Percentiles rank a stretch among this genome's conserved stretches.
These are phyloP conservation scores for Cinclus cinclus DNA, from an alignment of 2,113 vertebrate species.

Conservation along the genomic window DNA sequence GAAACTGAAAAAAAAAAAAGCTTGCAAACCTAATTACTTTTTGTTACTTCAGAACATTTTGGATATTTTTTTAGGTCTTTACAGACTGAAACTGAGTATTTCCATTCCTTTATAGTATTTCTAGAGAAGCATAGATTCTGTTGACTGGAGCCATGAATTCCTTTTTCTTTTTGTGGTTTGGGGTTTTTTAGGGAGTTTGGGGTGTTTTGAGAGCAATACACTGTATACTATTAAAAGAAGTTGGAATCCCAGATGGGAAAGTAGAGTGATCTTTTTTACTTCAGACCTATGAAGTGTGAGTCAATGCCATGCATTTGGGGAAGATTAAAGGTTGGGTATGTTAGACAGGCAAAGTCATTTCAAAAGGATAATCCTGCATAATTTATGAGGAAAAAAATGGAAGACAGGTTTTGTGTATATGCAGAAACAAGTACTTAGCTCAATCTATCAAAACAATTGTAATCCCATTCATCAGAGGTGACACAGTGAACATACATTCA, in stretches of 20 bases:
- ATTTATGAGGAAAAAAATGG: not conserved
- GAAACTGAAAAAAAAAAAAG: not conserved
- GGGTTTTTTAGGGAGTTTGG: rapidly evolving
- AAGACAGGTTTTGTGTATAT: not conserved
- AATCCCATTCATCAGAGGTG: slow-evolving; percentile 12
- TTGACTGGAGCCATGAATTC: not conserved
- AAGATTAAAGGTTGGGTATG: not conserved
- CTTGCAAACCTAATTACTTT: not conserved
- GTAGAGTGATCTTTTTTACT: not conserved
- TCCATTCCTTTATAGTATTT: not conserved
- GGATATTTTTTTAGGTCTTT: not conserved
- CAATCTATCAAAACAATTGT: slow-evolving; percentile 22
- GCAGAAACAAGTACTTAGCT: slow-evolving; percentile 7
- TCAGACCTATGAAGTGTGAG: not conserved
- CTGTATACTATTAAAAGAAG: not conserved
- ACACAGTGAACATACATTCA: not conserved
- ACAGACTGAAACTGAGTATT: not conserved
- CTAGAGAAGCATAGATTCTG: not conserved
- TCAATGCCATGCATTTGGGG: not conserved
- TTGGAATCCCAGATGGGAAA: not conserved
- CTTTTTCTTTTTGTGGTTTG: not conserved
- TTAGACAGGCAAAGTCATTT: not conserved
- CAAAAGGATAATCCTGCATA: slow-evolving; percentile 10
- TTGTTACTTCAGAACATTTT: not conserved
- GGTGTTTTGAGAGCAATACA: not conserved